Base-by-base conservation (phyloP, 2,113 vertebrate species). In the Prietella phreatophila region DNA sequence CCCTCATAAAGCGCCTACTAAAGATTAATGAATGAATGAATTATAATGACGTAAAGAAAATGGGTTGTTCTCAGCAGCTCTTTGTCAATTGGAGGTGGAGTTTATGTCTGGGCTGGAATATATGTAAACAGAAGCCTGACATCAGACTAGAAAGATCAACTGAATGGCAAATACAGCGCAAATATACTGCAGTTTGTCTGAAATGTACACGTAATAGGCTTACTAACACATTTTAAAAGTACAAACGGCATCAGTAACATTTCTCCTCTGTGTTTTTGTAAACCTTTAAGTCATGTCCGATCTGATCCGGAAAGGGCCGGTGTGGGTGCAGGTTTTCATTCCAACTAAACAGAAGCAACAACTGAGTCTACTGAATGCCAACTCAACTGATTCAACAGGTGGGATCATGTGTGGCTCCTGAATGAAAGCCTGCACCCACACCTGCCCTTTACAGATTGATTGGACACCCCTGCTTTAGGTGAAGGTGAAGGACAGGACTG, bases 401-500 rank as follows among this genome's bases (percentile, higher is more conserved):
- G 47, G 47, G 1, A 10, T 50, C 47, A 50, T 50, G 47, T 50
- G 47, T 50, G 47, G 47, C 47, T 10, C 9, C 9, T 50, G 47
- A 50, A 50, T 50, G 47, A 50, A 50, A 50, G 8, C 8, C 47
- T 50, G 47, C 47, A 50, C 47, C 47, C 47, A 50, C 47, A 50
- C 47, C 47, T 50, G 47, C 47, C 47, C 47, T 50, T 10, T 50
- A 9, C 9, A 9, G 47, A 50, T 50, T 10, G 47, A 50, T 10
- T 50, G 47, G 47, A 50, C 47, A 50, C 47, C 9, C 47, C 47
- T 50, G 47, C 8, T 50, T 1, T 55, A 4, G 33, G 83, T 69
- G 81, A 79, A 63, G 60, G 83, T 65, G 61, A 53, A 84, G 22
- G 25, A 27, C 30, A 88, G 56, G 42, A 76, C n/a, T 60, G 30